Percentiles rank a stretch among this genome's conserved stretches.
Conservation (phyloP, 2,888 invertebrate species). For the Mactromeris polynyma region DNA sequence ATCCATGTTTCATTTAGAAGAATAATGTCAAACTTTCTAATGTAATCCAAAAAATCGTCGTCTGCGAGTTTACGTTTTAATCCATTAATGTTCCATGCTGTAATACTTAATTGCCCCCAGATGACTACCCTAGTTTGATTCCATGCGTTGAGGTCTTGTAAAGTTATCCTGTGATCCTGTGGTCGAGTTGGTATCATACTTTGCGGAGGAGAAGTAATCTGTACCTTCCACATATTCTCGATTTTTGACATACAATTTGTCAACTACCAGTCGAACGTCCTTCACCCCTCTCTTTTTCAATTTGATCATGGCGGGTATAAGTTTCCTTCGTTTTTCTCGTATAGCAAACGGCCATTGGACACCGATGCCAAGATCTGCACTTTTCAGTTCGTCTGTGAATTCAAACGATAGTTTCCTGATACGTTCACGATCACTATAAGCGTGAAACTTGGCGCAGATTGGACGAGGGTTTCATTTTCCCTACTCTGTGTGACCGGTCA, state of each 20-base stretch:
- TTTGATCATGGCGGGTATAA: not conserved
- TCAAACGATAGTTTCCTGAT: not conserved
- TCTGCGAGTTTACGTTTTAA: constrained; percentile 14
- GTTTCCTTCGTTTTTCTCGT: not conserved
- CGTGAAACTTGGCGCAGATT: constrained; percentile 8
- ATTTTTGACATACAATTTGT: not conserved
- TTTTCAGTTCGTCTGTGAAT: no score
- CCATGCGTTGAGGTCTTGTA: not conserved
- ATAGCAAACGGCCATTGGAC: constrained; percentile 7
- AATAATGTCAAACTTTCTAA: not conserved
- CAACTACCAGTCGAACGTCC: not conserved
- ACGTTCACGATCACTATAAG: no score
- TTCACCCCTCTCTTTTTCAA: not conserved
- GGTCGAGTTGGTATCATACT: no score
- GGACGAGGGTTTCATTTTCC: constrained; percentile 8
- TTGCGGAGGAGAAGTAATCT: not conserved
- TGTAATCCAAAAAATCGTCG: not conserved
- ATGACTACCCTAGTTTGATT: constrained; percentile 7
- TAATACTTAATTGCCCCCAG: not conserved
- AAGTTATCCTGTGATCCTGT: no score
- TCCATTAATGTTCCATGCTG: constrained; percentile 22
- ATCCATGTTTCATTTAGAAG: constrained; percentile 26
- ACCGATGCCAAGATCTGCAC: not conserved
- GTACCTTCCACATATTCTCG: not conserved
- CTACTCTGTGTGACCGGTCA: no score